Conservation (phyloP, 2,797 vertebrate genomes). For the Chanos chanos region DNA sequence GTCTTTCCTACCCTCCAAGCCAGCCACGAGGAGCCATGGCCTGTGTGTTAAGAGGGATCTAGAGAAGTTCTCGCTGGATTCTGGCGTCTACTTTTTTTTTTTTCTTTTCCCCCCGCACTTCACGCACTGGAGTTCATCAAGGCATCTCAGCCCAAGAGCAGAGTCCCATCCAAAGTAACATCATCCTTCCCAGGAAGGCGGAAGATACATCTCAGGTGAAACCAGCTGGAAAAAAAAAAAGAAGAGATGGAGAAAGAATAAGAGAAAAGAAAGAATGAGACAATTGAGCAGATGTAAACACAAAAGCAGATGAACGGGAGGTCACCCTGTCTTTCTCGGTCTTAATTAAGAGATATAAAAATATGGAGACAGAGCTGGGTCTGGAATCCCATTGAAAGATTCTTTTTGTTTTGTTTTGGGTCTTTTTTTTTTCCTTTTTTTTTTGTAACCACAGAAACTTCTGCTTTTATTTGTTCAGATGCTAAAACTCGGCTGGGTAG, state of each 20-base stretch:
- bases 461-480: conserved; percentile 54
- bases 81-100: conserved; percentile 2
- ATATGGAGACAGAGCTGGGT: conserved; percentile 18
- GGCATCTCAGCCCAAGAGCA: conserved; percentile 10
- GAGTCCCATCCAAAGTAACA: neutral
- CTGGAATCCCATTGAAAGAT: neutral
- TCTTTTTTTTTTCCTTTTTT: too few relatives aligned
- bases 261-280: neutral
- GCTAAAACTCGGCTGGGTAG: conserved; percentile 67
- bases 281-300: conserved; percentile 8
- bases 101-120: neutral
- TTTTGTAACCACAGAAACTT: too few relatives aligned
- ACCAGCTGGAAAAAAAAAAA: conserved; percentile 35
- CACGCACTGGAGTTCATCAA: conserved; percentile 8
- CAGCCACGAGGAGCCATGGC: too few relatives aligned
- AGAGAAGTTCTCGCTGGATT: too few relatives aligned
- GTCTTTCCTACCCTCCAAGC: too few relatives aligned
- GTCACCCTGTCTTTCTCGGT: conserved; percentile 20
- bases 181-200: conserved; percentile 9
- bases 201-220: conserved; percentile 8
- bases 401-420: neutral
- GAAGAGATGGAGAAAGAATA: conserved; percentile 24
- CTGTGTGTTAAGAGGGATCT: too few relatives aligned
- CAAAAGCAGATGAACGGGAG: conserved; percentile 33
- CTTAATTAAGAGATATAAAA: conserved; percentile 15